Conservation (phyloP, 1,140 invertebrate species). For the Drosophila azteca region DNA sequence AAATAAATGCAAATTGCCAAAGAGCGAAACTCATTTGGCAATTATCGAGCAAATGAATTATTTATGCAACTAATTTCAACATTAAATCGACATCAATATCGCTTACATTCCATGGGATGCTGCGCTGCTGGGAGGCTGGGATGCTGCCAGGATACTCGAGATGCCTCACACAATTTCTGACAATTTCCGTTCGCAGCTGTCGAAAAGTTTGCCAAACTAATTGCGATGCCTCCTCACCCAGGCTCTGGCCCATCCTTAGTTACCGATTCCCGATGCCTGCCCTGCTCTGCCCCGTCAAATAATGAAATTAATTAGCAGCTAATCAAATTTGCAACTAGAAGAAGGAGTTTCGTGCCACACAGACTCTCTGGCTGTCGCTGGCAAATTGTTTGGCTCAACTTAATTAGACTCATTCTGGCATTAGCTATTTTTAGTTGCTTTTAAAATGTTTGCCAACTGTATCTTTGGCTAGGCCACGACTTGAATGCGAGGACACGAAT, state of each 20-base stretch:
- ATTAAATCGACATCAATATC: slow-evolving; percentile 42
- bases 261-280: slow-evolving; percentile 33
- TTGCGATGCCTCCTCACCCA: slow-evolving; percentile 26
- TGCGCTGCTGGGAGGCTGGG: neutral
- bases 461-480: slow-evolving; percentile 15
- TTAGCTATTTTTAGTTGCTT: slow-evolving; percentile 72
- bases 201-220: slow-evolving; percentile 56
- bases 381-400: slow-evolving; percentile 74
- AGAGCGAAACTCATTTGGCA: slow-evolving; percentile 38
- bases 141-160: slow-evolving; percentile 12
- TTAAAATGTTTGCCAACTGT: slow-evolving; percentile 56
- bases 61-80: slow-evolving; percentile 32
- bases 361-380: slow-evolving; percentile 46
- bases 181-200: slow-evolving; percentile 67
- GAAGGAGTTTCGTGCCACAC: slow-evolving; percentile 43
- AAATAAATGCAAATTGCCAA: slow-evolving; percentile 46
- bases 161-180: slow-evolving; percentile 54
- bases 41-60: slow-evolving; percentile 45
- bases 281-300: slow-evolving; percentile 53
- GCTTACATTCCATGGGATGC: slow-evolving; percentile 15
- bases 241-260: neutral
- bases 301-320: slow-evolving; percentile 79
- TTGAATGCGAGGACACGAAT: neutral
- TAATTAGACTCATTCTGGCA: slow-evolving; percentile 71
- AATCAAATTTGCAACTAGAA: slow-evolving; percentile 75